Conservation (phyloP, 1,140 invertebrate species). For the Lepidurus packardi region DNA sequence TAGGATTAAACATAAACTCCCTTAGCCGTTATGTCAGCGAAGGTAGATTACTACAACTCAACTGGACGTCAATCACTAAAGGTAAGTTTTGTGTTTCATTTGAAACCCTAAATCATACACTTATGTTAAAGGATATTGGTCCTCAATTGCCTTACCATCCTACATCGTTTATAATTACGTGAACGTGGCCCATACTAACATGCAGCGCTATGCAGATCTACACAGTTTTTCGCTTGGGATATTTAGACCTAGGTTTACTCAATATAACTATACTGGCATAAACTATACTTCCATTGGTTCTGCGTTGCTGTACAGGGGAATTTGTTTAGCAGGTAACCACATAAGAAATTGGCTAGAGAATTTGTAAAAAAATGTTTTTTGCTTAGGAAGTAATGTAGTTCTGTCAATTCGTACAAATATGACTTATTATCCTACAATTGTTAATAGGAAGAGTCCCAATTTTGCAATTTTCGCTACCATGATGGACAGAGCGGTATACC, state of each 20-base stretch:
- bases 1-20: neutral
- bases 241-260: too few species aligned
- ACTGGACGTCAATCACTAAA: neutral
- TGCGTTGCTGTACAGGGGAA: neutral
- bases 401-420: neutral
- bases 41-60: neutral
- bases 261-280: neutral
- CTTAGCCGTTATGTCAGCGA: neutral
- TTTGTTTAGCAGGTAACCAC: neutral
- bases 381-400: neutral
- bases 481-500: neutral
- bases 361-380: too few species aligned
- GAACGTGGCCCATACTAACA: too few species aligned
- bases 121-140: too few species aligned
- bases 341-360: neutral
- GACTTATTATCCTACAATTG: neutral
- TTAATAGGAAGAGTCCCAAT: neutral
- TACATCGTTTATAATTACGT: too few species aligned
- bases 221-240: too few species aligned
- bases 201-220: too few species aligned
- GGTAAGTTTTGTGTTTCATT: neutral
- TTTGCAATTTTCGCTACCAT: neutral
- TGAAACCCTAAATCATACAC: too few species aligned
- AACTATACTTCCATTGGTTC: neutral
- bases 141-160: too few species aligned